Conservation (phyloP, 2,888 invertebrate species). For the Yponomeuta malinellus region DNA sequence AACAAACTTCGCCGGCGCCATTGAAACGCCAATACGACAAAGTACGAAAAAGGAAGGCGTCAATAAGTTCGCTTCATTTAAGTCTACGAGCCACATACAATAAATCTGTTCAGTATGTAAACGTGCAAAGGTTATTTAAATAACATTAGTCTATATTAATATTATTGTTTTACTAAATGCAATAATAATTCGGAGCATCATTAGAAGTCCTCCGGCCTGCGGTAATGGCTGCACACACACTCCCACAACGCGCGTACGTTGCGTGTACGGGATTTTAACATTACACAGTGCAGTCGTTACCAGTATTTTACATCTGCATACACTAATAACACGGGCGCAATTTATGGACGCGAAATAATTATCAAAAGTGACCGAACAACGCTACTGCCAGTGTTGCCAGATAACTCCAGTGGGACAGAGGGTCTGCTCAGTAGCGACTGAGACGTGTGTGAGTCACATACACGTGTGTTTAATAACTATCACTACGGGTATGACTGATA, state of each 20-base stretch:
- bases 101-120: too few relatives aligned
- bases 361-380: constrained; percentile 17
- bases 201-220: not conserved
- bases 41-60: too few relatives aligned
- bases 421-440: not conserved
- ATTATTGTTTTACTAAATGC: not conserved
- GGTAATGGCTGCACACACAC: not conserved
- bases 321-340: constrained; percentile 12
- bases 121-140: too few relatives aligned
- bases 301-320: constrained; percentile 13
- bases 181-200: not conserved
- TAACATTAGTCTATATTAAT: not conserved
- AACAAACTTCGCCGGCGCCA: too few relatives aligned
- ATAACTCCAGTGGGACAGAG: not conserved
- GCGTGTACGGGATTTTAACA: not conserved
- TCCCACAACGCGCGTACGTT: not conserved
- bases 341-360: constrained; percentile 19
- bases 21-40: too few relatives aligned
- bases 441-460: not conserved
- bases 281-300: not conserved
- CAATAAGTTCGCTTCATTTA: too few relatives aligned
- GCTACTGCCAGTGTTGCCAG: constrained; percentile 16
- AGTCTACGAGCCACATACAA: too few relatives aligned
- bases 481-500: too few relatives aligned
- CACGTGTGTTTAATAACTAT: too few relatives aligned